phyloP scores from a whole-genome alignment of 2,113 vertebrate genomes.

The Rhinogobius similis region DNA sequence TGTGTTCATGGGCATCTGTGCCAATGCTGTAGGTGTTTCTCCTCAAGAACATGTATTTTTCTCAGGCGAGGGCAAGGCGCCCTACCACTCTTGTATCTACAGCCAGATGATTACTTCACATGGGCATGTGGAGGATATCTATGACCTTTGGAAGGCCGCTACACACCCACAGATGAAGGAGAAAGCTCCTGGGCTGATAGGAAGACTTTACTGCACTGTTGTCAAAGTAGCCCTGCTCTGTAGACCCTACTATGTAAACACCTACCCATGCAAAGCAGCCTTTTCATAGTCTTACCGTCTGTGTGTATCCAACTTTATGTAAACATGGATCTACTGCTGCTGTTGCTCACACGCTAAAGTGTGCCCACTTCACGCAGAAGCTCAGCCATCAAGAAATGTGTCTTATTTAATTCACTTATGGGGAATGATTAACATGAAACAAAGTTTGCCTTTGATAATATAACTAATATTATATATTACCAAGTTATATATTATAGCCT shows the following conservation, averaged over 20 bases:
- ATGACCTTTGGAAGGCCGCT: conserved; percentile 86
- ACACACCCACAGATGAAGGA: conserved; percentile 82
- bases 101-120: conserved; percentile 96
- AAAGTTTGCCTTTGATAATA: not conserved
- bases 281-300: conserved; percentile 77
- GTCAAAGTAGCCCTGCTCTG: conserved; percentile 88
- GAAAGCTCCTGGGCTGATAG: conserved; percentile 76
- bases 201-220: conserved; percentile 84
- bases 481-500: too few relatives aligned
- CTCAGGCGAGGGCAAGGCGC: conserved; percentile 90
- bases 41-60: conserved; percentile 89
- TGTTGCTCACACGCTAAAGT: not conserved
- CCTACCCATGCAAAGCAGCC: conserved; percentile 89
- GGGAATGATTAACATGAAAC: not conserved
- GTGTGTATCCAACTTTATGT: conserved; percentile 9
- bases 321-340: not conserved
- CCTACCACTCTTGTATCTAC: conserved; percentile 91
- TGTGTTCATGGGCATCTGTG: conserved; percentile 97
- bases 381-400: not conserved
- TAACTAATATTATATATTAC: too few relatives aligned
- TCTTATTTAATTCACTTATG: not conserved
- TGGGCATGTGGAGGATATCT: conserved; percentile 86
- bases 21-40: conserved; percentile 84
- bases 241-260: conserved; percentile 71
- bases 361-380: not conserved